phyloP scores from a whole-genome alignment of 2,888 invertebrate genomes.

The Antheraea yamamai region DNA sequence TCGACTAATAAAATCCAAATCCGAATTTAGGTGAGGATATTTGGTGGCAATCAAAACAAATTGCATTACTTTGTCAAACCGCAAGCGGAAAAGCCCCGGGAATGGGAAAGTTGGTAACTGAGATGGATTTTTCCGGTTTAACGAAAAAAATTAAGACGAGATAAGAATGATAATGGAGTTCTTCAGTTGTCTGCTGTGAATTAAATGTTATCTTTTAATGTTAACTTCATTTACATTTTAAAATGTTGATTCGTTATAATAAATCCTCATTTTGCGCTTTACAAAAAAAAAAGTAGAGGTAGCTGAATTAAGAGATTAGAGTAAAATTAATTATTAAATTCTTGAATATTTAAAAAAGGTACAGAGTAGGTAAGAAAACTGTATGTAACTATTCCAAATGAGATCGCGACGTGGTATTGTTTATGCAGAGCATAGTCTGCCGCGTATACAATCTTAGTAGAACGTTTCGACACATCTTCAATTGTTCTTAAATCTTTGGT shows the following conservation, averaged over 20 bases:
- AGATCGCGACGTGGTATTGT: neutral
- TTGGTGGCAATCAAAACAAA: neutral
- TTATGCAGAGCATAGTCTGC: neutral
- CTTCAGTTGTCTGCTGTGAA: neutral
- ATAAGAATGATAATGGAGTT: conserved; percentile 2
- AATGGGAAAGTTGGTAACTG: conserved; percentile 1
- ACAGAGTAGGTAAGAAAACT: neutral
- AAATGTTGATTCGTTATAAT: neutral
- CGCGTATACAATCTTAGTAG: neutral
- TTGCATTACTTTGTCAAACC: conserved; percentile 11
- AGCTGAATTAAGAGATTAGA: neutral
- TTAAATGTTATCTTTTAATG: neutral
- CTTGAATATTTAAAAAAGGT: neutral
- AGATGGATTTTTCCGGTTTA: conserved; percentile 10
- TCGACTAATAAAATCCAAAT: neutral
- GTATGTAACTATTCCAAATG: neutral
- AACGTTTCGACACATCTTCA: neutral
- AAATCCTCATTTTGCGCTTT: neutral
- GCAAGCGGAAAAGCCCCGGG: neutral
- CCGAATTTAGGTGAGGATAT: neutral
- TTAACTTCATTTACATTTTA: neutral
- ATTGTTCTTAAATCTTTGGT: neutral
- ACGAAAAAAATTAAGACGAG: conserved; percentile 12
- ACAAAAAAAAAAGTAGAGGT: neutral
- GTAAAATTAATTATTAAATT: neutral